Evolutionary conservation across 2,888 invertebrate species (phyloP).

Genomic region (Globia sparganii): DNA sequence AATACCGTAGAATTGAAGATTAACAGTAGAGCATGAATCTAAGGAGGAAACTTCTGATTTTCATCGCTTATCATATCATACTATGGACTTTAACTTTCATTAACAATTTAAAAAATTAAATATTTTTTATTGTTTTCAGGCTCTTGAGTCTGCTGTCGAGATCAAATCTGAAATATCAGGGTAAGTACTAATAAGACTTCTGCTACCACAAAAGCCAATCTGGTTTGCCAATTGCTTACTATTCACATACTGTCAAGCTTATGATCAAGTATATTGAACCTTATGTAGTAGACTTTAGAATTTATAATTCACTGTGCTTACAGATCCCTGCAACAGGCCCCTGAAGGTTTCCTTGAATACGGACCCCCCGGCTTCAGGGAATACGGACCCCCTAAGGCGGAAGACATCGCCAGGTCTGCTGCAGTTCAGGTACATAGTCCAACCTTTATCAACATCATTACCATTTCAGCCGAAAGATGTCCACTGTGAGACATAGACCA

Average conservation of each 20-base stretch:
- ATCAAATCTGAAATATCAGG: constrained; percentile 69
- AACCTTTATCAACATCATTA: not conserved
- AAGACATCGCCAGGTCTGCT: constrained; percentile 67
- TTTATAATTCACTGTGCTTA: constrained; percentile 4
- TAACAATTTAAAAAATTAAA: not conserved
- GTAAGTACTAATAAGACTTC: constrained; percentile 67
- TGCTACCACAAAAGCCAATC: not conserved
- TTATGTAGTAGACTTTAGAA: not conserved
- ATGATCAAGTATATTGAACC: not conserved
- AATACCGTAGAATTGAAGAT: not conserved
- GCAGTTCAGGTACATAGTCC: constrained; percentile 32
- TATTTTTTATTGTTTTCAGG: constrained; percentile 20
- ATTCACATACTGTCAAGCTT: not conserved
- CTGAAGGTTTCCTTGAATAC: constrained; percentile 87
- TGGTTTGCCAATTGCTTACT: not conserved
- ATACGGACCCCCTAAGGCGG: constrained; percentile 84
- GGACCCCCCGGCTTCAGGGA: constrained; percentile 87
- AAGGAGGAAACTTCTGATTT: not conserved
- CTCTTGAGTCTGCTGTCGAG: constrained; percentile 49
- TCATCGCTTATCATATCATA: no score
- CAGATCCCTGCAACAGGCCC: constrained; percentile 75
- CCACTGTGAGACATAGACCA: no score
- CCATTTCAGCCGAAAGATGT: not conserved
- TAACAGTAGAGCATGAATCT: not conserved
- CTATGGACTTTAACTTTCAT: not conserved